Conservation (phyloP, 2,888 invertebrate species). For the Laspeyria flexula region DNA sequence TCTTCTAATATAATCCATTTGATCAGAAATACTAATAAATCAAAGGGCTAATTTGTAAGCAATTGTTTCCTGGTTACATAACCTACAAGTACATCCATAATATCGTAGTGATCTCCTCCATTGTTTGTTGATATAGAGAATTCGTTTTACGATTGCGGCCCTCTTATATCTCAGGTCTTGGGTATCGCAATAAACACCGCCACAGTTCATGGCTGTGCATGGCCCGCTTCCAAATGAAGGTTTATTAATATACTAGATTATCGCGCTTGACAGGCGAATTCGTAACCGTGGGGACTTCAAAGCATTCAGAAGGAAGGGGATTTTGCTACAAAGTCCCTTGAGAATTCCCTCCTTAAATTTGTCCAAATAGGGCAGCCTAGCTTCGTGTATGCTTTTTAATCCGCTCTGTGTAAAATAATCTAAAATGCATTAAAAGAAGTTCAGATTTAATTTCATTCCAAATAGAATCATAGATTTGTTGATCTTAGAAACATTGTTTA, state of each 20-base stretch:
- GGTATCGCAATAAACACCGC: constrained; percentile 1
- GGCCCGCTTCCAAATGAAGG: constrained; percentile 4
- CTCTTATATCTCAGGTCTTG: not conserved
- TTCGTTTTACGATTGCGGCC: constrained; percentile 1
- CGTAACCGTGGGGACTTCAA: constrained; percentile 4
- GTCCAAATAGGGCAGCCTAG: not conserved
- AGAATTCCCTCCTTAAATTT: not conserved
- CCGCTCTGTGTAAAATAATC: too few relatives aligned
- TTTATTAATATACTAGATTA: not conserved
- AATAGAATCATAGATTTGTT: too few relatives aligned
- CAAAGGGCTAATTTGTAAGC: too few relatives aligned
- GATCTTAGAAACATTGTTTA: too few relatives aligned
- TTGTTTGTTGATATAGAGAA: constrained; percentile 1
- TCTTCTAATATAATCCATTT: too few relatives aligned
- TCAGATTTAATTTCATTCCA: too few relatives aligned
- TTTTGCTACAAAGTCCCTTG: not conserved
- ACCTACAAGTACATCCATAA: not conserved
- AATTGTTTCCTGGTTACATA: too few relatives aligned
- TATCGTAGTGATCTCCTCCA: not conserved
- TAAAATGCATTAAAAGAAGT: too few relatives aligned
- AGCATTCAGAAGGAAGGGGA: constrained; percentile 12
- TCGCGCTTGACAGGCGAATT: constrained; percentile 6
- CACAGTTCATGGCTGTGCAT: not conserved
- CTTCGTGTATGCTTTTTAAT: too few relatives aligned
- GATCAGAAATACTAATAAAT: too few relatives aligned